phyloP scores from a whole-genome alignment of 2,888 invertebrate genomes.

The Rotaria macrura region DNA sequence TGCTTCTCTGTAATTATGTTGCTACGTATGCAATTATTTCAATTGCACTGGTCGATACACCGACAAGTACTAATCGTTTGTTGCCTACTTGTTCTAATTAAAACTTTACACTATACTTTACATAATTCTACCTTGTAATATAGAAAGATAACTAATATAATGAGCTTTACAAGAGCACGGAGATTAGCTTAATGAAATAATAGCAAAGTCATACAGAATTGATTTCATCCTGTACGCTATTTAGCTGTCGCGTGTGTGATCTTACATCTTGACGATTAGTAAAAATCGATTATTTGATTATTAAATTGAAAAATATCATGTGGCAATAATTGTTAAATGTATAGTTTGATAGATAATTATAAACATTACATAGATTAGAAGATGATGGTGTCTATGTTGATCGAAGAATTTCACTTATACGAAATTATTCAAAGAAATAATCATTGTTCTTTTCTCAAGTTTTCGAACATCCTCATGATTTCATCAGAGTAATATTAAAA shows the following conservation, averaged over 20 bases:
- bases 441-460: no score
- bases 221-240: background rate
- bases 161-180: background rate
- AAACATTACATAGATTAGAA: background rate
- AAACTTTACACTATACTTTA: slow-evolving; percentile 18
- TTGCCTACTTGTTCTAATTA: background rate
- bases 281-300: background rate
- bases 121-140: slow-evolving; percentile 18
- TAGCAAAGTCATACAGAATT: slow-evolving; percentile 23
- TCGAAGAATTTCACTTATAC: slow-evolving; percentile 25
- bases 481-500: no score
- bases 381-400: background rate
- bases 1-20: background rate
- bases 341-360: background rate
- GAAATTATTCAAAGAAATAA: no score
- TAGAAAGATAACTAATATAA: background rate
- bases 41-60: slow-evolving; percentile 22
- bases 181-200: slow-evolving; percentile 1
- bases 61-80: slow-evolving; percentile 24
- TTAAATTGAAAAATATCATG: slow-evolving; percentile 9
- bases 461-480: no score
- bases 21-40: slow-evolving; percentile 24
- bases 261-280: background rate
- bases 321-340: background rate
- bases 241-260: background rate